phyloP scores from a whole-genome alignment of 1,140 invertebrate genomes.

The Drosophila micromelanica region DNA sequence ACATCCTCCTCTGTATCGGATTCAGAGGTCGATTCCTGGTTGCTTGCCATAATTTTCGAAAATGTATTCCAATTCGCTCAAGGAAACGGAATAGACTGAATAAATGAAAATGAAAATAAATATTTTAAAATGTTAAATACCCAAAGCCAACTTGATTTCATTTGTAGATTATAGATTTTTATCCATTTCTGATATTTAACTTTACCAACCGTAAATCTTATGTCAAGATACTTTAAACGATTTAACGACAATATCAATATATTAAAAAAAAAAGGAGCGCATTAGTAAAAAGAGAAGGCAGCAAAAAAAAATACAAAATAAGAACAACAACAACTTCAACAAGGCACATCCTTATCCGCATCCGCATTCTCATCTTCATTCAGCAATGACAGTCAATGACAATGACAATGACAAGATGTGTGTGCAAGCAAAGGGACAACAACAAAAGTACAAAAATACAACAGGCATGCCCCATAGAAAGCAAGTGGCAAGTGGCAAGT shows the following conservation, averaged over 20 bases:
- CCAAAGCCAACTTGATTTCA: too few species aligned
- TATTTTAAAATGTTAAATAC: too few species aligned
- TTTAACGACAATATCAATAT: conserved; percentile 26
- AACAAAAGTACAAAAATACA: conserved; percentile 24
- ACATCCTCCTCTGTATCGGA: too few species aligned
- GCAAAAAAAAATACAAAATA: conserved; percentile 3
- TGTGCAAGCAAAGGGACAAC: conserved; percentile 25
- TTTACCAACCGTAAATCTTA: too few species aligned
- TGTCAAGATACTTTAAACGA: too few species aligned
- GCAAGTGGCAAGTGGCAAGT: conserved; percentile 37
- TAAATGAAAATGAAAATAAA: too few species aligned
- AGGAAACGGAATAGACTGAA: too few species aligned
- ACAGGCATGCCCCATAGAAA: conserved; percentile 31
- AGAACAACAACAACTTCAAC: conserved; percentile 27
- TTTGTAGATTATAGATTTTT: neutral
- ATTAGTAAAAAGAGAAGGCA: conserved; percentile 23
- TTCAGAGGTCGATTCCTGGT: too few species aligned
- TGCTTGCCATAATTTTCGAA: too few species aligned
- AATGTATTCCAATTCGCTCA: too few species aligned
- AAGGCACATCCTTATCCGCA: conserved; percentile 37
- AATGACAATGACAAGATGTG: conserved; percentile 48
- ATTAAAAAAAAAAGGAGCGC: conserved; percentile 23
- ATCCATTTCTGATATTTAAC: too few species aligned
- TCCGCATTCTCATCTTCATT: conserved; percentile 34
- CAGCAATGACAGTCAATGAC: conserved; percentile 44